Conservation (phyloP, 2,797 vertebrate genomes). For the Poecilia gillii region DNA sequence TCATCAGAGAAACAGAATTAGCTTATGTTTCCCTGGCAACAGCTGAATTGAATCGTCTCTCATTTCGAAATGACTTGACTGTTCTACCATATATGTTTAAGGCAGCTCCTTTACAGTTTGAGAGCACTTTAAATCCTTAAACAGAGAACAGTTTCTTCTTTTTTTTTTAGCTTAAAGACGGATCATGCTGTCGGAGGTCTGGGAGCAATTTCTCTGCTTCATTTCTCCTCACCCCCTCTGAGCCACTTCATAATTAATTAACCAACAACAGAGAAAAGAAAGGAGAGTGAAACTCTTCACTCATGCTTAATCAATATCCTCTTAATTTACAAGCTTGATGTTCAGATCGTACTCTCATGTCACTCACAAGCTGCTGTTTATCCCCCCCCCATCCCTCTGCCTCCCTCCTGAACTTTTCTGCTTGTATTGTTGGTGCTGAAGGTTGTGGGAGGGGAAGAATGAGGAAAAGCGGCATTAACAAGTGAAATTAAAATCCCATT, state of each 20-base stretch:
- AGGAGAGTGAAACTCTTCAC: conserved; percentile 30
- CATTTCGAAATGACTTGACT: background rate
- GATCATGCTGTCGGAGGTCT: conserved; percentile 13
- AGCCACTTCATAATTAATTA: conserved; percentile 53
- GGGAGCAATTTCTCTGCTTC: conserved; percentile 26
- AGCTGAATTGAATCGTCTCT: background rate
- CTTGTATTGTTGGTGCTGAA: conserved; percentile 38
- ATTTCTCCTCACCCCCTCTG: conserved; percentile 24
- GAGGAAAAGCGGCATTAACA: conserved; percentile 59
- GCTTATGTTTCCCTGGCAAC: conserved; percentile 51
- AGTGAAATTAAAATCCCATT: conserved; percentile 77
- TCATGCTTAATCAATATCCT: conserved; percentile 48
- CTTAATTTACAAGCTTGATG: conserved; percentile 49
- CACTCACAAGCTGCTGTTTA: conserved; percentile 37
- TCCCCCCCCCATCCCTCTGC: conserved; percentile 16
- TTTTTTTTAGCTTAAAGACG: conserved; percentile 20
- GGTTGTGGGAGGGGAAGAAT: conserved; percentile 30
- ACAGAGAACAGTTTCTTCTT: conserved; percentile 1
- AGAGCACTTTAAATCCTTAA: background rate
- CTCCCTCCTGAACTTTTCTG: conserved; percentile 19
- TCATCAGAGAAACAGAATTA: conserved; percentile 19
- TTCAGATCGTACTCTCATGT: conserved; percentile 30
- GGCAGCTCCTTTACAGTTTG: background rate
- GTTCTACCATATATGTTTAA: conserved; percentile 10
- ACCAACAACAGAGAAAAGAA: conserved; percentile 24